A percentile compares a stretch with the other conserved stretches of the same genome.
Conservation (phyloP, 2,797 vertebrate genomes). For the Aldrovandia affinis region DNA sequence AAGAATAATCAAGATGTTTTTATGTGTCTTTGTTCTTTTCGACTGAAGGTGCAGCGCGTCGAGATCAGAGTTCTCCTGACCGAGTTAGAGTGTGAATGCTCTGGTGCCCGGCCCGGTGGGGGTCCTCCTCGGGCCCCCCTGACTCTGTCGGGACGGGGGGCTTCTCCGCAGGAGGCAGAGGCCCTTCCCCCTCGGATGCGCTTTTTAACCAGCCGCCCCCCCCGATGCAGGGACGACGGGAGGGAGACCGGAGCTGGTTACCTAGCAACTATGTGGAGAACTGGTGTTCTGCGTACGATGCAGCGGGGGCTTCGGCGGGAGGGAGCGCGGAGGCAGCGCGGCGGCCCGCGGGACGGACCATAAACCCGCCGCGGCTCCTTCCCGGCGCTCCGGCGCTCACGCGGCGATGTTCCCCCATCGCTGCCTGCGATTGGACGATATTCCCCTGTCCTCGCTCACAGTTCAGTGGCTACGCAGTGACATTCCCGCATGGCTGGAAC, state of each 20-base stretch:
- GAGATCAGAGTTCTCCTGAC: not conserved
- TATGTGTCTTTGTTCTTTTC: not conserved
- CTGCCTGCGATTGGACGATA: not conserved
- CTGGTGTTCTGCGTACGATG: conserved; percentile 66
- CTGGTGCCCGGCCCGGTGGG: not conserved
- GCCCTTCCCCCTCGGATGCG: too few relatives aligned
- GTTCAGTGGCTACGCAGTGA: not conserved
- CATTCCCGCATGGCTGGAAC: not conserved
- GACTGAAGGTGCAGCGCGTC: not conserved
- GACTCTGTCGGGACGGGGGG: too few relatives aligned
- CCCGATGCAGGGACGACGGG: conserved; percentile 41
- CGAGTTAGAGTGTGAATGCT: not conserved
- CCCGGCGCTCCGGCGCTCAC: not conserved
- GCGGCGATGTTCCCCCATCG: not conserved
- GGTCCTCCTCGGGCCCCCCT: not conserved
- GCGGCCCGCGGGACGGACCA: not conserved
- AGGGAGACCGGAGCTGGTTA: conserved; percentile 78
- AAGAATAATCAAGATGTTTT: not conserved
- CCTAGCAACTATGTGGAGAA: conserved; percentile 85
- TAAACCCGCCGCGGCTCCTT: not conserved
- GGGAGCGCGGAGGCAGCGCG: conserved; percentile 14
- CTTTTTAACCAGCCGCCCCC: not conserved
- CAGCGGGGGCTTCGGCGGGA: conserved; percentile 8
- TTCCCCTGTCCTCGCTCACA: not conserved
- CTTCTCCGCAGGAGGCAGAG: not conserved